Evolutionary conservation across 2,888 invertebrate genomes (phyloP), one percentile per base, ranked within the genome.

Genomic region (Chymomyza fuscimana): DNA sequence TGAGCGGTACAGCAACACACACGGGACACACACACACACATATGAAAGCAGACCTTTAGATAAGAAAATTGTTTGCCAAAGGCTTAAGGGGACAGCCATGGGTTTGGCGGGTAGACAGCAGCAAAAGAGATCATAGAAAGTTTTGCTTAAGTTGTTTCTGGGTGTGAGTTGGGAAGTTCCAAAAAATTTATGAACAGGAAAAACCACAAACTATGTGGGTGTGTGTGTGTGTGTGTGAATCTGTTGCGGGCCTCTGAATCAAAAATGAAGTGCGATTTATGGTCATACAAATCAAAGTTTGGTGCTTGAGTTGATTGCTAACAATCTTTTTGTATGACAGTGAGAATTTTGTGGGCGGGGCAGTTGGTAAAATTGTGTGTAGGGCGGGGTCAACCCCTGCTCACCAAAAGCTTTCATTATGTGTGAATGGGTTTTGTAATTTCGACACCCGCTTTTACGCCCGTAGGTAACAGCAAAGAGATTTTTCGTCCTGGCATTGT

Each of bases 231-330:
- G 56, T 25, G 9, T 29, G 32, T 58, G 61, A 25, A n/a, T 12
- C n/a, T 9, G 19, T 50, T 10, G 19, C 22, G 22, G 36, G 66
- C 67, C 72, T 58, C 22, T 74, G 79, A 81, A 85, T 80, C 83
- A 85, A 83, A 86, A 87, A 88, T 88, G 79, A 89, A 89, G 86
- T 88, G 80, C 84, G 84, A 86, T 84, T 86, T 86, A 86, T 79
- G 82, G 86, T 80, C 86, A 86, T 84, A 82, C 82, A 89, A 89
- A 88, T 88, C 84, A 89, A 89, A 89, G 81, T 89, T 84, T 86
- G 83, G 81, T 82, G 78, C 80, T 82, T 84, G 80, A 82, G 80
- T 82, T 82, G 86, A 86, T 87, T 88, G 84, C 81, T 88, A 80
- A 81, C 78, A 81, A 83, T 83, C 80, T 82, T 77, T 40, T 81